Evolutionary conservation across 2,888 invertebrate genomes (phyloP).

Genomic region (Willowsia nigromaculata): DNA sequence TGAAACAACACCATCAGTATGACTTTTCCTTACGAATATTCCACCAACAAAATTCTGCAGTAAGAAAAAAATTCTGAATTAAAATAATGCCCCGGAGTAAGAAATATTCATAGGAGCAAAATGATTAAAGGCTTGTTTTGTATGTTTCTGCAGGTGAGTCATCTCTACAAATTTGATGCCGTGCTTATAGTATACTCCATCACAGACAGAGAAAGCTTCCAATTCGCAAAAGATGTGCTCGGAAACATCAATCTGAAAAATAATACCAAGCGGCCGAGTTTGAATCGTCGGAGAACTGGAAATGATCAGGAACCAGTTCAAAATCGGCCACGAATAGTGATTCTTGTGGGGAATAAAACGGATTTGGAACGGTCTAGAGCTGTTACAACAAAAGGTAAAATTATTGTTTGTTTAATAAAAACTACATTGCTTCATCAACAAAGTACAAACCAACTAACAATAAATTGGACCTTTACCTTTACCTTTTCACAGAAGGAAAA

Average conservation of each 20-base stretch:
- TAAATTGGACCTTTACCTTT: background rate
- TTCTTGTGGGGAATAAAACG: conserved; percentile 74
- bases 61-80: conserved; percentile 21
- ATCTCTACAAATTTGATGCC: conserved; percentile 74
- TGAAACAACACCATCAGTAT: conserved; percentile 53
- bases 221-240: conserved; percentile 67
- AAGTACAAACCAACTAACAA: too few relatives aligned
- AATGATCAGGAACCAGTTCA: background rate
- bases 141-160: conserved; percentile 51
- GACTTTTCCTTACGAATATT: conserved; percentile 66
- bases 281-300: background rate
- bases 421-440: too few relatives aligned
- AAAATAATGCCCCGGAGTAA: background rate
- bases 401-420: background rate
- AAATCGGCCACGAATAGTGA: conserved; percentile 63
- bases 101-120: too few relatives aligned
- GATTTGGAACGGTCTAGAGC: conserved; percentile 71
- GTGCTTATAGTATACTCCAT: conserved; percentile 73
- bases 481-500: conserved; percentile 57
- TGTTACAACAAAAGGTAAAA: conserved; percentile 64
- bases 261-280: conserved; percentile 2
- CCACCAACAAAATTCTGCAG: conserved; percentile 67
- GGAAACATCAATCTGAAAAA: conserved; percentile 50
- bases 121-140: background rate
- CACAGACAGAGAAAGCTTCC: conserved; percentile 71